Conservation (phyloP, 2,888 invertebrate genomes). For the Petrolisthes manimaculis region DNA sequence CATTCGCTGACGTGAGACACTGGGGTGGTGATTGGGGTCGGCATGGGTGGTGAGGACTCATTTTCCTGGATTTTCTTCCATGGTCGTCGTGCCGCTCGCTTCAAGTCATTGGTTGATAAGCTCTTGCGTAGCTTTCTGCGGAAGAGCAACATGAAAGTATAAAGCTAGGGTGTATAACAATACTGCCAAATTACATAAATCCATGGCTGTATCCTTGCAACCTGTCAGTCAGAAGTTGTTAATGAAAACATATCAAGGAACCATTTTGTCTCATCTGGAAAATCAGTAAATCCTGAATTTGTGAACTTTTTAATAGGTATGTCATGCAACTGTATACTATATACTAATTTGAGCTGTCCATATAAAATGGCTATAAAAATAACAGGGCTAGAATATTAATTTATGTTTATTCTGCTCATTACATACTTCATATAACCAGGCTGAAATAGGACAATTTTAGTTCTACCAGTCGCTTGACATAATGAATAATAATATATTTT, state of each 20-base stretch:
- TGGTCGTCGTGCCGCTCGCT: constrained; percentile 87
- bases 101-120: constrained; percentile 82
- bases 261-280: no score
- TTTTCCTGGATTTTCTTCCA: constrained; percentile 71
- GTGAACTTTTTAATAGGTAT: no score
- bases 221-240: background rate
- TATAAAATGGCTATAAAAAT: no score
- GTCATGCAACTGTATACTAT: no score
- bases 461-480: no score
- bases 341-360: no score
- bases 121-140: constrained; percentile 85
- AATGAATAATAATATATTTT: no score
- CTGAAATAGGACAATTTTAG: no score
- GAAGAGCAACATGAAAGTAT: constrained; percentile 66
- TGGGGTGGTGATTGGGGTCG: background rate
- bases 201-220: background rate
- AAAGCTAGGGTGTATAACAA: background rate
- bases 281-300: no score
- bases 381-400: no score
- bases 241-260: background rate
- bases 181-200: background rate
- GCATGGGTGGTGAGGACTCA: constrained; percentile 23
- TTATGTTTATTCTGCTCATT: no score
- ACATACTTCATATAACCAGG: no score
- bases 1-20: constrained; percentile 1